Evolutionary conservation across 1,140 invertebrate species (phyloP).

Genomic region (Diachasmimorpha longicaudata): DNA sequence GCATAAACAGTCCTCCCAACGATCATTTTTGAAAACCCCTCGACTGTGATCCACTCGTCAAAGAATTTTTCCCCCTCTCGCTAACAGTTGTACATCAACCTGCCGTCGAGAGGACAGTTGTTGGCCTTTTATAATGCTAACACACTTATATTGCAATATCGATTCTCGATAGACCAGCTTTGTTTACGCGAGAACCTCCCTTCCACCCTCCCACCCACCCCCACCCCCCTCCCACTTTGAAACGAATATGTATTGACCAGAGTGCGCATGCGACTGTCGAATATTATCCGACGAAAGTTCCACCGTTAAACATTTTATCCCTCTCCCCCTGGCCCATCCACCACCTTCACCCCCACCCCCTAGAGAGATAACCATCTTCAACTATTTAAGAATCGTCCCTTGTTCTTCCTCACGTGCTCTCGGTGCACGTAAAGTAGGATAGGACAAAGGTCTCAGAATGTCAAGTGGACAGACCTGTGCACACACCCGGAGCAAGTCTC

Average conservation of each 20-base stretch:
- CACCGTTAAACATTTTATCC: background rate
- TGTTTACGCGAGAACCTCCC: background rate
- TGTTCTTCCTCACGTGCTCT: background rate
- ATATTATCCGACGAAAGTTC: background rate
- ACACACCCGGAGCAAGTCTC: background rate
- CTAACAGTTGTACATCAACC: too few relatives aligned
- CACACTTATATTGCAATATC: background rate
- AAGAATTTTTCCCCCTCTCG: too few relatives aligned
- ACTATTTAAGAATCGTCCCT: conserved; percentile 39
- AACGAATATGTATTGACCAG: background rate
- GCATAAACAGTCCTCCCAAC: too few relatives aligned
- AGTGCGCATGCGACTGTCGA: background rate
- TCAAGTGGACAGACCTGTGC: conserved; percentile 18
- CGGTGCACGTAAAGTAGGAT: background rate
- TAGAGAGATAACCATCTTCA: conserved; percentile 10
- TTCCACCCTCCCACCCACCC: background rate
- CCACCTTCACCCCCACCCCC: too few relatives aligned
- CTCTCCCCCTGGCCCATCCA: background rate
- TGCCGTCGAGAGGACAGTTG: background rate
- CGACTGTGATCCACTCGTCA: too few relatives aligned
- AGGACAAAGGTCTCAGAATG: conserved; percentile 27
- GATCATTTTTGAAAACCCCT: too few relatives aligned
- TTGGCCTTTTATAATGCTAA: conserved; percentile 7
- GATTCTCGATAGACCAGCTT: conserved; percentile 6
- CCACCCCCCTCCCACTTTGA: too few relatives aligned